A percentile compares a stretch with the other conserved stretches of the same genome.
These are phyloP conservation scores for Arctopsyche grandis DNA, from an alignment of 1,140 invertebrate species.

Conservation along the genomic window DNA sequence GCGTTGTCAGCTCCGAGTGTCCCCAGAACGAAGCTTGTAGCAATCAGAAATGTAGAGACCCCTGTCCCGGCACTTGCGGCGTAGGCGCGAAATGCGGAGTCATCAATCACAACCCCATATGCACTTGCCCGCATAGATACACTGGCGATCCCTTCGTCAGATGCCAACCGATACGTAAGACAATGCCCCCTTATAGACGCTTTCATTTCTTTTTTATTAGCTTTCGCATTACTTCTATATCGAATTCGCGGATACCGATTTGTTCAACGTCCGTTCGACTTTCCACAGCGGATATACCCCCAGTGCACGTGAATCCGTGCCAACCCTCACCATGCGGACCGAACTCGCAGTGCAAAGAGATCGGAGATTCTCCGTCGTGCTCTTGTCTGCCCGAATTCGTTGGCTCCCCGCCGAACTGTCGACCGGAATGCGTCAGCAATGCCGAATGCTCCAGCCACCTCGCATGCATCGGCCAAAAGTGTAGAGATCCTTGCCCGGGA, in stretches of 20 bases:
- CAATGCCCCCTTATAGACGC: not conserved
- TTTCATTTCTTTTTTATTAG: not conserved
- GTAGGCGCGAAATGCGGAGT: conserved; percentile 71
- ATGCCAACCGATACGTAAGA: conserved; percentile 63
- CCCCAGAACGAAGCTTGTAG: conserved; percentile 70
- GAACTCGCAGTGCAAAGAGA: conserved; percentile 78
- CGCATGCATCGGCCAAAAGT: conserved; percentile 77
- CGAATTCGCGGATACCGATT: not conserved
- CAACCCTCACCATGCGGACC: conserved; percentile 76
- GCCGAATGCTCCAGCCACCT: conserved; percentile 72
- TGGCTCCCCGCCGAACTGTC: conserved; percentile 79
- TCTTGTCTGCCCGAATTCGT: conserved; percentile 76
- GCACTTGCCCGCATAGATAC: conserved; percentile 69
- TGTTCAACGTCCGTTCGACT: conserved; percentile 34
- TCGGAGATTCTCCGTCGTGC: conserved; percentile 71
- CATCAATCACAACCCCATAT: conserved; percentile 72
- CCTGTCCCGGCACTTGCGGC: conserved; percentile 74
- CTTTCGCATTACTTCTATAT: not conserved
- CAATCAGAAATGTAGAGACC: conserved; percentile 72
- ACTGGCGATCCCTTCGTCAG: conserved; percentile 72
- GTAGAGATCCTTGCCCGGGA: conserved; percentile 74
- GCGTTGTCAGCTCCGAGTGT: conserved; percentile 72
- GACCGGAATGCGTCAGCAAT: conserved; percentile 79
- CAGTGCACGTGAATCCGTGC: conserved; percentile 68
- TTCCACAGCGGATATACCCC: conserved; percentile 60